Base-by-base conservation (phyloP, 2,797 vertebrate genomes). In the Enteromius trimaculatus region DNA sequence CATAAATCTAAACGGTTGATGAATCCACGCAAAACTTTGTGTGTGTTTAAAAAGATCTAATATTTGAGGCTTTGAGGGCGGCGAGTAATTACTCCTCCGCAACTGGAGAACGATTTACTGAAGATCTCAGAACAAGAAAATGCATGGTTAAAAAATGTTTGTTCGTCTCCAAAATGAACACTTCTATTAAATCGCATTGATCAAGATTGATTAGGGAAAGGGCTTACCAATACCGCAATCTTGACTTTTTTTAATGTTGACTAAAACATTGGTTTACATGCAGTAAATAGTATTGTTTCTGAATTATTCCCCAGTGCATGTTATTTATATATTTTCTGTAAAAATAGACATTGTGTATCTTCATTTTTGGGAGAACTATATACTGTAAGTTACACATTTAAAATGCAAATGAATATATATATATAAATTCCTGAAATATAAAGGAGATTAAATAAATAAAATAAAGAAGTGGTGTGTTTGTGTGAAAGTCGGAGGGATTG, bases 1-100 rank as follows among this genome's bases (percentile, higher is more conserved):
- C 60, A 72, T 69, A 71, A 58, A 44, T 85, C 71, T 81, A 31
- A 79, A 49, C 2, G 39, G 13, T 37, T 62, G 53, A 72, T 17
- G n/a, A 58, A 80, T 62, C 62, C 21, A 37, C 11, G 11, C 29
- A 11, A 62, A 81, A 79, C 31, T 17, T 62, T 62, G 53, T 31
- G 39, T 23, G 64, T 4, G 26, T 72, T 58, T 58, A 44, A 80
- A 71, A 71, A 69, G 60, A 70, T 29, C 3, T 13, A 44, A 71
- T 71, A 62, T 62, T 60, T 64, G 7, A 42, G 65, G 31, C 9
- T 7, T 79, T 55, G 14, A 60, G 39, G 16, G 23, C 49, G 55
- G 26, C 26, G 42, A 47, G 58, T 21, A 64, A 77, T 77, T 77
- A 47, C 58, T 76, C 3, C 1, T 77, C 39, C 49, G 9, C 55